phyloP scores from a whole-genome alignment of 2,888 invertebrate genomes.

The Pollenia labialis region DNA sequence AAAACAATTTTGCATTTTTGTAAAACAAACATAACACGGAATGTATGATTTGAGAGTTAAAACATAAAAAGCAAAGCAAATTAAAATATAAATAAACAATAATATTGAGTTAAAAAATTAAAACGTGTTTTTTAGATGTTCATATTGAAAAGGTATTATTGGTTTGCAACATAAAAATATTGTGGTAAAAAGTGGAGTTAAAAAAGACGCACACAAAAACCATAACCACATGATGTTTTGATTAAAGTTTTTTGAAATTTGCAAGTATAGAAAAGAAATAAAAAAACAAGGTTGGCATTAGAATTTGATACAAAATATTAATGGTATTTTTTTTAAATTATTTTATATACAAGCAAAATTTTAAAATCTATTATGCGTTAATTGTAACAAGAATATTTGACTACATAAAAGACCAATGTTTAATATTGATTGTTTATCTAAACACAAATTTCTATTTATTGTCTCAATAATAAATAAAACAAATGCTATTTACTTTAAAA shows the following conservation, averaged over 20 bases:
- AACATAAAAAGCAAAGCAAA: slow-evolving; percentile 55
- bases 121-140: slow-evolving; percentile 29
- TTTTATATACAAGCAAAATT: slow-evolving; percentile 70
- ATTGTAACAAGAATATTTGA: slow-evolving; percentile 44
- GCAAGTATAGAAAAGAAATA: slow-evolving; percentile 77
- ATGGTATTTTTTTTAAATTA: slow-evolving; percentile 61
- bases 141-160: slow-evolving; percentile 27
- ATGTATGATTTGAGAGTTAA: slow-evolving; percentile 35
- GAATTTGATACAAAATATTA: slow-evolving; percentile 75
- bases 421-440: slow-evolving; percentile 63
- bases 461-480: slow-evolving; percentile 19
- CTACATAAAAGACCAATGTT: slow-evolving; percentile 56
- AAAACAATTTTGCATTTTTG: slow-evolving; percentile 41
- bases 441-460: slow-evolving; percentile 52
- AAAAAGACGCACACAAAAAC: slow-evolving; percentile 76
- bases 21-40: slow-evolving; percentile 15
- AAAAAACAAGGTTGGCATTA: slow-evolving; percentile 76
- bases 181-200: slow-evolving; percentile 46
- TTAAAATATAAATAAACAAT: slow-evolving; percentile 19
- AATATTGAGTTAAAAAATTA: neutral
- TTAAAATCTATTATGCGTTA: slow-evolving; percentile 53
- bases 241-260: slow-evolving; percentile 68
- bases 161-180: slow-evolving; percentile 55
- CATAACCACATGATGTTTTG: slow-evolving; percentile 75
- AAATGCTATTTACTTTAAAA: slow-evolving; percentile 6